Evolutionary conservation across 2,113 vertebrate genomes (phyloP).

Genomic region (Neotragus moschatus): DNA sequence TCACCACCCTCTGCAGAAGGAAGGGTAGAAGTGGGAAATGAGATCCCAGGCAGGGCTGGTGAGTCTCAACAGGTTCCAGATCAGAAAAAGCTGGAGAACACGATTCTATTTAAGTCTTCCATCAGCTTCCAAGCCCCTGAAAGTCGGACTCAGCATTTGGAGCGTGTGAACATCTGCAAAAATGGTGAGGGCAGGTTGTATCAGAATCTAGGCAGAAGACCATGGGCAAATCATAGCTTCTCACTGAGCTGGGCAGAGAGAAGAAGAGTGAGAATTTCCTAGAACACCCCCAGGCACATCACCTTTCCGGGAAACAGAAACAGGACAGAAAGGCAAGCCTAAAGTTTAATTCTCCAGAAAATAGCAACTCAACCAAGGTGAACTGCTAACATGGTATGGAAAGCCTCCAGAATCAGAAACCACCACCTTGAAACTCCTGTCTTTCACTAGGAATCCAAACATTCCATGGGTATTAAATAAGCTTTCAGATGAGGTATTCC

Average conservation of each 20-base stretch:
- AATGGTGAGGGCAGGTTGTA: neutral
- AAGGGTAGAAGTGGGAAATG: neutral
- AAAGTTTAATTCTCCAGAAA: slow-evolving; percentile 23
- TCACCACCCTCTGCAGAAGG: neutral
- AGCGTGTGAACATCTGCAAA: neutral
- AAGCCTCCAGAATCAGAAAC: neutral
- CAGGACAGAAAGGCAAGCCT: neutral
- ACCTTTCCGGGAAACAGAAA: slow-evolving; percentile 29
- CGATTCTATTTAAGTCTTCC: neutral
- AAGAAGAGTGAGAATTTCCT: neutral
- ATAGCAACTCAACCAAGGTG: neutral
- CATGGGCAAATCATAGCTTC: neutral
- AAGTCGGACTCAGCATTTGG: neutral
- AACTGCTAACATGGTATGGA: neutral
- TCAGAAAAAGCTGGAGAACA: neutral
- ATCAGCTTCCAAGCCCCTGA: neutral
- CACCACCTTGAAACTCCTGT: neutral
- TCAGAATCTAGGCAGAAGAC: neutral
- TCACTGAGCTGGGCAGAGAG: slow-evolving; percentile 4
- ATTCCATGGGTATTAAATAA: neutral
- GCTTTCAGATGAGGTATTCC: neutral
- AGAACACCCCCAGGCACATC: neutral
- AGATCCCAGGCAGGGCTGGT: neutral
- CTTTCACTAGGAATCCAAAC: neutral
- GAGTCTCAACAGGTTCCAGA: neutral